A percentile compares a stretch with the other conserved stretches of the same genome.
phyloP scores from a whole-genome alignment of 2,113 vertebrate species.

The Muscicapa adusta region DNA sequence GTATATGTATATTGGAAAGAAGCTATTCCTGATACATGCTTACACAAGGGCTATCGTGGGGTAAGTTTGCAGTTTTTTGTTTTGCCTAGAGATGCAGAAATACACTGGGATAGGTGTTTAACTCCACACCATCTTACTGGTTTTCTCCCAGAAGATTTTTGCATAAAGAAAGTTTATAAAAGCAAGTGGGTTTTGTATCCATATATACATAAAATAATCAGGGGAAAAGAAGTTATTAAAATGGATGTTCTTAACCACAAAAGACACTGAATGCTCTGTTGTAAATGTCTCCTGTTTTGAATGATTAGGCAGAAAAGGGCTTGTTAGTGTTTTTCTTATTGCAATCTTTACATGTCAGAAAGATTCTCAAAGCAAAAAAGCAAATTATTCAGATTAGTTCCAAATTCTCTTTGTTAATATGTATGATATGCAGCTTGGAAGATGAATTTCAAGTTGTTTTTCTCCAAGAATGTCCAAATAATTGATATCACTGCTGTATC shows the following conservation, averaged over 20 bases:
- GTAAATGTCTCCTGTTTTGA: background rate
- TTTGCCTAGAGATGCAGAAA: background rate
- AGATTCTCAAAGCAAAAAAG: constrained; percentile 28
- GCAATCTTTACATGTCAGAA: background rate
- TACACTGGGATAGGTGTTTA: background rate
- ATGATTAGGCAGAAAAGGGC: background rate
- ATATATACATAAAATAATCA: background rate
- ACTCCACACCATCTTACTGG: background rate
- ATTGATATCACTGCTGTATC: constrained; percentile 16
- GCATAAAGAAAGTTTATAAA: background rate
- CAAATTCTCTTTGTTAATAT: constrained; percentile 55
- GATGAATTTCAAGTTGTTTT: constrained; percentile 45
- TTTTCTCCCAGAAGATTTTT: background rate
- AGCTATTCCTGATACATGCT: background rate
- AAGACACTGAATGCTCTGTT: background rate
- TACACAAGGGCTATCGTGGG: background rate
- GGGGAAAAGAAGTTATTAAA: background rate
- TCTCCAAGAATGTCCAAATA: constrained; percentile 36
- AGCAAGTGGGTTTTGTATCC: background rate
- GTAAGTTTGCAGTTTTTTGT: background rate
- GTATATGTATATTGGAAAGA: rapidly evolving
- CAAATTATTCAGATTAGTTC: constrained; percentile 48
- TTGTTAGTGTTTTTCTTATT: background rate
- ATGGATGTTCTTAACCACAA: background rate
- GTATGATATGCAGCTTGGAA: constrained; percentile 23